Evolutionary conservation across 2,888 invertebrate species (phyloP), one percentile per base, ranked within the genome.

Genomic region (Heteromyza rotundicornis): DNA sequence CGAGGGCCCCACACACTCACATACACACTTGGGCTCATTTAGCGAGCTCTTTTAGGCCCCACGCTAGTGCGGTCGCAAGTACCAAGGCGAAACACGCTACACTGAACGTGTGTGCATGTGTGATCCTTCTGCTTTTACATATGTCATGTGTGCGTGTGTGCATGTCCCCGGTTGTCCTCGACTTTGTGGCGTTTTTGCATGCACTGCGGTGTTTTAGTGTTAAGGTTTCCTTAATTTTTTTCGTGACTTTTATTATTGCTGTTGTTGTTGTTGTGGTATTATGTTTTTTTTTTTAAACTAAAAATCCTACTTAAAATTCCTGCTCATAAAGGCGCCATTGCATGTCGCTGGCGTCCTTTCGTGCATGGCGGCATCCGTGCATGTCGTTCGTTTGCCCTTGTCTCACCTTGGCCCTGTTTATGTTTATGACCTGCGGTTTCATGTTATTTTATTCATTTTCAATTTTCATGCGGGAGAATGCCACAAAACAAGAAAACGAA

Each of bases 371-470:
- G 40, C 40, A 3, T 40, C 16, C 3, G 40, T 51, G 22, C 51
- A 24, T 51, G 22, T 51, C 27, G n/a, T 57, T 47, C 12, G 20
- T n/a, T 14, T 59, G 59, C 51, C 59, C 53, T 59, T 59, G 59
- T 23, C 53, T 59, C 53, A 59, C 59, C 59, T 59, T 59, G 59
- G 59, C 59, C 59, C 32, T 59, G 50, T 40, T 40, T n/a, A 40
- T 40, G 40, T n/a, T 40, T 40, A 40, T 40, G 40, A 40, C 40
- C 40, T 40, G 40, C 40, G 40, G n/a, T 40, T 40, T 40, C 8
- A 40, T n/a, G 40, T 27, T 5, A n/a, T n/a, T n/a, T n/a, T n/a
- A n/a, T n/a, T n/a, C n/a, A n/a, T n/a, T n/a, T n/a, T n/a, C n/a
- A n/a, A n/a, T n/a, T n/a, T n/a, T n/a, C n/a, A n/a, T n/a, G n/a